These are phyloP conservation scores for Buphagus erythrorhynchus DNA, from an alignment of 2,797 vertebrate genomes.

Conservation along the genomic window DNA sequence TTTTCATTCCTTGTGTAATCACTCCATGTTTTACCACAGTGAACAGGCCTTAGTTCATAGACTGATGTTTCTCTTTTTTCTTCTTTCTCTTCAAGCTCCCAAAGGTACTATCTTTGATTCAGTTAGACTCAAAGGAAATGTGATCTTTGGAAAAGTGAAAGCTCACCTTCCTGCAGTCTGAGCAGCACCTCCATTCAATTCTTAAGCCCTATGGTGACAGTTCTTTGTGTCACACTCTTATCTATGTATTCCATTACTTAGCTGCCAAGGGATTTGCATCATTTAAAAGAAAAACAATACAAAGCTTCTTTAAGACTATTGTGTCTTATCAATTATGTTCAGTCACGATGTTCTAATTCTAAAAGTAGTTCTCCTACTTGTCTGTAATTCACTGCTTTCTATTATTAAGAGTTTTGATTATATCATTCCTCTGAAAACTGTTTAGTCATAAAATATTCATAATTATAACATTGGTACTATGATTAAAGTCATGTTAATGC, in stretches of 20 bases:
- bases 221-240: constrained; percentile 47
- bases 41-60: background rate
- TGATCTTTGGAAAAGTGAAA: background rate
- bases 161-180: constrained; percentile 47
- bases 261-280: constrained; percentile 33
- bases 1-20: background rate
- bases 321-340: constrained; percentile 63
- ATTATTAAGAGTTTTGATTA: constrained; percentile 7
- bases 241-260: constrained; percentile 17
- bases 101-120: background rate
- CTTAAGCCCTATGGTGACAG: constrained; percentile 26
- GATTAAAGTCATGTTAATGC: constrained; percentile 5
- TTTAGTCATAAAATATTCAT: constrained; percentile 5
- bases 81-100: background rate
- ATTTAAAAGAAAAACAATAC: constrained; percentile 54
- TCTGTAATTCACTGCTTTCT: background rate
- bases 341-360: constrained; percentile 16
- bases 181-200: constrained; percentile 36
- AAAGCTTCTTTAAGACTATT: constrained; percentile 2
- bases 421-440: constrained; percentile 23
- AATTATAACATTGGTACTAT: background rate
- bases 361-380: constrained; percentile 8
- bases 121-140: constrained; percentile 1
- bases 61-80: background rate
- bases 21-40: background rate